phyloP scores from a whole-genome alignment of 2,797 vertebrate species.

The Selene dorsalis region DNA sequence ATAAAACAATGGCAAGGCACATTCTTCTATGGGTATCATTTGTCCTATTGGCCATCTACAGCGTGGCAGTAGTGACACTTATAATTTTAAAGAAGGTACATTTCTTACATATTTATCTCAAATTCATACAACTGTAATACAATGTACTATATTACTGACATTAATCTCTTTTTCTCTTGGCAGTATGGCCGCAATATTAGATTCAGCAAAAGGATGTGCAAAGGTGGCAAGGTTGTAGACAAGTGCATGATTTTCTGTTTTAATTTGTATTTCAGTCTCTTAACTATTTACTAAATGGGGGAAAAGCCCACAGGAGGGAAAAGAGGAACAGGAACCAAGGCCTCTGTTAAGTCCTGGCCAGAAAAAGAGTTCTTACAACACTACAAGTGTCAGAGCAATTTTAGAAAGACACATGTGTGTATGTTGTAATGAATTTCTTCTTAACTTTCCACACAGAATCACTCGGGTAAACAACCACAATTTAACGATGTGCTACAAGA shows the following conservation, averaged over 20 bases:
- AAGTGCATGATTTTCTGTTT: slow-evolving; percentile 10
- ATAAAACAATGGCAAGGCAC: not conserved
- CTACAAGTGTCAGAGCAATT: not conserved
- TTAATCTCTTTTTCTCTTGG: slow-evolving; percentile 23
- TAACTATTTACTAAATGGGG: slow-evolving; percentile 19
- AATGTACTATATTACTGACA: not conserved
- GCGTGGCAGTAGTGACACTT: slow-evolving; percentile 62
- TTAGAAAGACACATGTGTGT: not conserved
- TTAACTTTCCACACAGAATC: slow-evolving; percentile 51
- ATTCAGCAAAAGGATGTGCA: slow-evolving; percentile 28
- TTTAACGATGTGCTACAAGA: slow-evolving; percentile 83
- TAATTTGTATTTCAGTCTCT: not conserved
- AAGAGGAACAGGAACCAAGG: slow-evolving; percentile 63
- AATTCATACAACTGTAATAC: not conserved
- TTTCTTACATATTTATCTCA: not conserved
- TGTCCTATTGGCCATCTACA: slow-evolving; percentile 74
- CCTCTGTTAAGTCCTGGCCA: not conserved
- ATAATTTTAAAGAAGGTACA: slow-evolving; percentile 80
- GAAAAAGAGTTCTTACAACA: slow-evolving; percentile 12
- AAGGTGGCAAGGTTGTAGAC: slow-evolving; percentile 54
- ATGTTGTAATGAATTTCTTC: slow-evolving; percentile 4
- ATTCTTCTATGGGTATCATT: slow-evolving; percentile 65
- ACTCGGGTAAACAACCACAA: slow-evolving; percentile 46
- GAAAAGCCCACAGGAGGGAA: slow-evolving; percentile 33
- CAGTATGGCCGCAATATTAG: slow-evolving; percentile 58